phyloP scores from a whole-genome alignment of 2,797 vertebrate genomes.

The Sebastes vulpes region DNA sequence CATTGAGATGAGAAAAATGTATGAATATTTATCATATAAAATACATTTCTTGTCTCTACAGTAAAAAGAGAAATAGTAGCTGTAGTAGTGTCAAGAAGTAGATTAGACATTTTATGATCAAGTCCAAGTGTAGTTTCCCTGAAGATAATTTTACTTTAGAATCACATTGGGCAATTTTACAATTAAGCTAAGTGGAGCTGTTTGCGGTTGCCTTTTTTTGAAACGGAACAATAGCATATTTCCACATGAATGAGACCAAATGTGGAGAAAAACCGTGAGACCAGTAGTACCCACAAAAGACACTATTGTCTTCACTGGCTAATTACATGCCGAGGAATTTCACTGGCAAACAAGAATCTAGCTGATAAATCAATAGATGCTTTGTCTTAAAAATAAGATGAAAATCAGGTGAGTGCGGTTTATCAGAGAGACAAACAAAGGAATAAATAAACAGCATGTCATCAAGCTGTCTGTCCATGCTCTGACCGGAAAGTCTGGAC shows the following conservation, averaged over 20 bases:
- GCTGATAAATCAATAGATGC: background rate
- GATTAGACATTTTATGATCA: background rate
- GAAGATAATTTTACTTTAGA: background rate
- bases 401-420: background rate
- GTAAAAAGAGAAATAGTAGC: background rate
- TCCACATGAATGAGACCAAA: slow-evolving; percentile 47
- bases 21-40: too few species aligned
- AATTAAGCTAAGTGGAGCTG: background rate
- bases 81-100: background rate
- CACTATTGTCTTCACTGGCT: slow-evolving; percentile 26
- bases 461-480: background rate
- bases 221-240: slow-evolving; percentile 11
- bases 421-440: background rate
- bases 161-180: background rate
- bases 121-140: background rate
- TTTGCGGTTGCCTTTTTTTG: slow-evolving; percentile 17
- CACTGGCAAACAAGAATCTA: background rate
- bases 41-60: background rate
- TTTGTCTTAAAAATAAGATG: background rate
- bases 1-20: background rate
- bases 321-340: slow-evolving; percentile 13
- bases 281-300: slow-evolving; percentile 46
- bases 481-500: background rate
- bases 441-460: background rate
- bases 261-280: slow-evolving; percentile 56